A percentile compares a stretch with the other conserved stretches of the same genome.
These are phyloP conservation scores for Myrmecobius fasciatus DNA, from an alignment of 2,113 vertebrate species.

Conservation along the genomic window DNA sequence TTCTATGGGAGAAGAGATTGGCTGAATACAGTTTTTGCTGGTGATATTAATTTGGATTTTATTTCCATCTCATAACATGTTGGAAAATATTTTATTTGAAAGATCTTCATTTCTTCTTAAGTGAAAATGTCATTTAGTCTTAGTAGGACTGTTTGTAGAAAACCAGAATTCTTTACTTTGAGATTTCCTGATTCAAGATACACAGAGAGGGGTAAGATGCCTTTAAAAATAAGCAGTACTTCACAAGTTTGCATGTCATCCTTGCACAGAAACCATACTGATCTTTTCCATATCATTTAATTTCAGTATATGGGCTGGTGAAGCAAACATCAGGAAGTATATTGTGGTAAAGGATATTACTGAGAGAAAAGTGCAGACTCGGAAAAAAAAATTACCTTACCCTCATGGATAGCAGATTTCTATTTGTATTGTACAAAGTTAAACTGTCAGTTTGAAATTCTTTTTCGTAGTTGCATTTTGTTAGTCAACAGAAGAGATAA, in stretches of 20 bases:
- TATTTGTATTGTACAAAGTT: slow-evolving; percentile 43
- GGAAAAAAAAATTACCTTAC: slow-evolving; percentile 10
- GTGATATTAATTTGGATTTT: slow-evolving; percentile 1
- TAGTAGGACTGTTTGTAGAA: slow-evolving; percentile 31
- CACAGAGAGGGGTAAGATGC: slow-evolving; percentile 1
- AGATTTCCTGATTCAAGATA: slow-evolving; percentile 46
- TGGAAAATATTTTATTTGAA: background rate
- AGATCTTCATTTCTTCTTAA: slow-evolving; percentile 24
- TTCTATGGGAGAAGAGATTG: background rate
- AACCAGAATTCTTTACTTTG: slow-evolving; percentile 27
- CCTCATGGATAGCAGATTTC: background rate
- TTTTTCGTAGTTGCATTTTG: background rate
- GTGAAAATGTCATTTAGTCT: slow-evolving; percentile 39
- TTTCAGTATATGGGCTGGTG: background rate
- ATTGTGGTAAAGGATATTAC: background rate
- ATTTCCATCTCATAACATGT: slow-evolving; percentile 9
- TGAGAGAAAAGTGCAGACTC: slow-evolving; percentile 19
- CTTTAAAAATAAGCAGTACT: background rate
- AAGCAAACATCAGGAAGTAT: slow-evolving; percentile 5
- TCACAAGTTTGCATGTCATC: background rate
- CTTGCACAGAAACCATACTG: background rate
- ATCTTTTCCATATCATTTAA: background rate
- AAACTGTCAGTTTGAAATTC: slow-evolving; percentile 10
- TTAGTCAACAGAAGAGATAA: slow-evolving; percentile 18
- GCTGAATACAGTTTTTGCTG: background rate